Conservation (phyloP, 2,888 invertebrate genomes). For the Lordiphosa andalusiaca region DNA sequence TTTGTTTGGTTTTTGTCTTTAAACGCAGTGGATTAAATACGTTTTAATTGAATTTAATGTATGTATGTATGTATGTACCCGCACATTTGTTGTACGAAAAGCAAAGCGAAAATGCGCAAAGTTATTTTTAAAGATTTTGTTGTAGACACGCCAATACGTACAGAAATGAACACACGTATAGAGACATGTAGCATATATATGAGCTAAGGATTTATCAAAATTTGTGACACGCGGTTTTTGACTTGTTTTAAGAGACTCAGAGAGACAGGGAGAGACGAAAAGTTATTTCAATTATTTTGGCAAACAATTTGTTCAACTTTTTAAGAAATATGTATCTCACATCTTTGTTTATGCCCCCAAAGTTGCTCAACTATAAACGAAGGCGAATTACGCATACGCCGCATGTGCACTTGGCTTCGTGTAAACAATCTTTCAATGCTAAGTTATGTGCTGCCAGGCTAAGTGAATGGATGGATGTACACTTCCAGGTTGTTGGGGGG, state of each 20-base stretch:
- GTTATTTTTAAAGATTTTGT: constrained; percentile 50
- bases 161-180: constrained; percentile 8
- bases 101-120: constrained; percentile 50
- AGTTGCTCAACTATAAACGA: background rate
- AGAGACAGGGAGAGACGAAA: constrained; percentile 24
- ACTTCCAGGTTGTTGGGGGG: constrained; percentile 1
- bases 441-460: constrained; percentile 14
- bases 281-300: constrained; percentile 67
- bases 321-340: background rate
- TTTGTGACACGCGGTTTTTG: constrained; percentile 59
- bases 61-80: constrained; percentile 34
- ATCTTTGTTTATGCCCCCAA: background rate
- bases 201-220: constrained; percentile 61
- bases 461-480: no score
- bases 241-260: constrained; percentile 18
- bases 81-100: constrained; percentile 7
- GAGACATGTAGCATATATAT: constrained; percentile 25
- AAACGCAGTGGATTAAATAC: constrained; percentile 60
- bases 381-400: constrained; percentile 61
- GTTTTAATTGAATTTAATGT: constrained; percentile 62
- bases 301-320: constrained; percentile 47
- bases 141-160: no score
- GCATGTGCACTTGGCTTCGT: constrained; percentile 21
- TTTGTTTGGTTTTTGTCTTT: constrained; percentile 43
- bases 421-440: constrained; percentile 46